Evolutionary conservation across 2,113 vertebrate genomes (phyloP).

Genomic region (Struthio camelus): DNA sequence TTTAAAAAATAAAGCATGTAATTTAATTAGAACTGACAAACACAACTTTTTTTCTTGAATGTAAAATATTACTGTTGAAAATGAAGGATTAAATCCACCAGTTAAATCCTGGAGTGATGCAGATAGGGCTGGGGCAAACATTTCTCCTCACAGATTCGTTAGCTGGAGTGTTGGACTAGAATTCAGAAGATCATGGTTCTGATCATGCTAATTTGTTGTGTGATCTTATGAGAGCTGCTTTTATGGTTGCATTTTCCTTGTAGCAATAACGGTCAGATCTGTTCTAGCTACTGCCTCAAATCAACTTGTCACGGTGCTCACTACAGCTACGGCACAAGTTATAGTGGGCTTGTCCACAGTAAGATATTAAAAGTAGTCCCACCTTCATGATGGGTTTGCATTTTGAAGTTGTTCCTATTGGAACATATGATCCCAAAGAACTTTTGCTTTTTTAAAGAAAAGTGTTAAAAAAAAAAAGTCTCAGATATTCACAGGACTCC

Average conservation of each 20-base stretch:
- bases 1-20: conserved; percentile 24
- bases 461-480: background rate
- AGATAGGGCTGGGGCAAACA: background rate
- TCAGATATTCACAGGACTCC: background rate
- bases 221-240: background rate
- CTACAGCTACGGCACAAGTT: background rate
- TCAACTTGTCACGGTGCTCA: background rate
- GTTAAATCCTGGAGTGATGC: background rate
- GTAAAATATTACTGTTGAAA: background rate
- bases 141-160: background rate
- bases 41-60: background rate
- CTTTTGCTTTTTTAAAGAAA: background rate
- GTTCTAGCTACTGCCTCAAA: background rate
- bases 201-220: background rate
- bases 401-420: background rate
- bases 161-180: background rate
- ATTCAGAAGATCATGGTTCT: background rate
- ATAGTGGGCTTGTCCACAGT: background rate
- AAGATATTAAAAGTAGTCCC: background rate
- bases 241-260: background rate
- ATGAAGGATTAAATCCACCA: conserved; percentile 2
- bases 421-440: background rate
- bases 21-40: conserved; percentile 35
- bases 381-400: background rate
- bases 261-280: background rate